A percentile compares a stretch with the other conserved stretches of the same genome.
phyloP scores from a whole-genome alignment of 2,113 vertebrate genomes.

The Nycticebus coucang region DNA sequence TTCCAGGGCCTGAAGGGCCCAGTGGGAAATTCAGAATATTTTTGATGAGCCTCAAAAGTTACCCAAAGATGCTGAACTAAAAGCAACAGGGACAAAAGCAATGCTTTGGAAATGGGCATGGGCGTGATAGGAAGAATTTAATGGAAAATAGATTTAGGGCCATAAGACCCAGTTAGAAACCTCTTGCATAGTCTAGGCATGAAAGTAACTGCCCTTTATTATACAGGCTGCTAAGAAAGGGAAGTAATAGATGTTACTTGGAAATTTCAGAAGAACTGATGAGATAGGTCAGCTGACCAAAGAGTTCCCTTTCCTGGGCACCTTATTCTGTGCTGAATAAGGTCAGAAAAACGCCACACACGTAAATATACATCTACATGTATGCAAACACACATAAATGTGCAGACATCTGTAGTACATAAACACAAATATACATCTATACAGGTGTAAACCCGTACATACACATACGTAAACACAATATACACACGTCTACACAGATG shows the following conservation, averaged over 20 bases:
- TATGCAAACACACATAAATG: neutral
- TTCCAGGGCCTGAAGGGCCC: neutral
- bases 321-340: fast-evolving
- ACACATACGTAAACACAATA: neutral
- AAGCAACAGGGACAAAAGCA: neutral
- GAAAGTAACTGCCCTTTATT: neutral
- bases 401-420: too few species aligned
- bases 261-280: neutral
- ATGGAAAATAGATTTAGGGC: neutral
- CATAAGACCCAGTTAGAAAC: neutral
- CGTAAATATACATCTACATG: neutral
- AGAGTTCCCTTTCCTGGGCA: neutral
- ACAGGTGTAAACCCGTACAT: too few species aligned
- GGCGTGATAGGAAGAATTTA: fast-evolving
- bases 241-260: neutral
- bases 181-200: neutral
- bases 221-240: neutral
- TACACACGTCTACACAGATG: too few species aligned
- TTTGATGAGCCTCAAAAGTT: neutral
- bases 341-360: neutral
- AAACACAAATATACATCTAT: too few species aligned
- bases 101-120: neutral
- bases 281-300: neutral
- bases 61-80: neutral
- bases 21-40: neutral